Conservation (phyloP, 23 tunicate genomes). For the Diplosoma virens region DNA sequence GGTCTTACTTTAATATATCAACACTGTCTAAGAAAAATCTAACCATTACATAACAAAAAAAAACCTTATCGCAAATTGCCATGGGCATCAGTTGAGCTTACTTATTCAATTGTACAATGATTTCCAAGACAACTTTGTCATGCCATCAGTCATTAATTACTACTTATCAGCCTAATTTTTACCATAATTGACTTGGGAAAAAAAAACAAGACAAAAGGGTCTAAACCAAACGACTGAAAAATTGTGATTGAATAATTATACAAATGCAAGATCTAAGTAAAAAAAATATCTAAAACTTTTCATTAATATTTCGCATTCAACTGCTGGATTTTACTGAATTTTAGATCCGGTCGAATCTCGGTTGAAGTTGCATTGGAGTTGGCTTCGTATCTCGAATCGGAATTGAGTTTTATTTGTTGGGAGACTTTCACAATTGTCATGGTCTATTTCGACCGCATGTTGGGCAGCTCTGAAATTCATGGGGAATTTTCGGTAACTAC, state of each 20-base stretch:
- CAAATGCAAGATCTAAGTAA: too few relatives aligned
- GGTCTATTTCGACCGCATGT: slow-evolving; percentile 50
- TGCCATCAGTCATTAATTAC: too few relatives aligned
- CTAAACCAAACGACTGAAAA: neutral
- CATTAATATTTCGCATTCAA: neutral
- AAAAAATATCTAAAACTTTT: too few relatives aligned
- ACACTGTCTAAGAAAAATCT: too few relatives aligned
- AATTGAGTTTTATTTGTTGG: slow-evolving; percentile 72
- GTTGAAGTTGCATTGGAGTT: slow-evolving; percentile 42
- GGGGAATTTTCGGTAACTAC: slow-evolving; percentile 72
- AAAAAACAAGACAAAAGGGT: neutral
- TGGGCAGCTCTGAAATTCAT: slow-evolving; percentile 53
- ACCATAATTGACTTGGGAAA: neutral
- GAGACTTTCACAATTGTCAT: slow-evolving; percentile 47
- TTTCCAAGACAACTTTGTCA: too few relatives aligned
- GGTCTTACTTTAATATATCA: too few relatives aligned
- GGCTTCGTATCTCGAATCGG: slow-evolving; percentile 47
- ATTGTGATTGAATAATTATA: too few relatives aligned
- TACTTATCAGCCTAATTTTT: neutral
- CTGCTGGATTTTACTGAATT: neutral
- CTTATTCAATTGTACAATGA: too few relatives aligned
- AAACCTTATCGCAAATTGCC: too few relatives aligned
- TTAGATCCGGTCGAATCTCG: slow-evolving; percentile 36
- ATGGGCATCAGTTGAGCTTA: too few relatives aligned
- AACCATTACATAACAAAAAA: too few relatives aligned